A percentile compares a stretch with the other conserved stretches of the same genome.
phyloP scores from a whole-genome alignment of 53 echinoderm and acorn worm genomes.

The Antedon mediterranea region DNA sequence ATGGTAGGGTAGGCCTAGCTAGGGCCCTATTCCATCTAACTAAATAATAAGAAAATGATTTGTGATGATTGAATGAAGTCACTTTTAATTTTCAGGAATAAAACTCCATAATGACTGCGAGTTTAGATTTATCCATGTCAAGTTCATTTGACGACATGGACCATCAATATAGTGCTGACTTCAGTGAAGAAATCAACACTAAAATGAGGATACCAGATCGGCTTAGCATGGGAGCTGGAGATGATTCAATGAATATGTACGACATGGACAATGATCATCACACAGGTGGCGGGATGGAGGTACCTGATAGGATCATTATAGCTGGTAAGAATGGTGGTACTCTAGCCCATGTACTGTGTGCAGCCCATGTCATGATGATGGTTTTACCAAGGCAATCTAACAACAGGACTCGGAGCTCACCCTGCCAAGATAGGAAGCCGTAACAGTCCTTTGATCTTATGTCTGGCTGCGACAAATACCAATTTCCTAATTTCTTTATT shows the following conservation, averaged over 20 bases:
- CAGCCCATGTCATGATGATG: no score
- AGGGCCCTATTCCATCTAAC: no score
- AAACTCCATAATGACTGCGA: neutral
- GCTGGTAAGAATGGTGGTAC: constrained; percentile 74
- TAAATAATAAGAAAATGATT: no score
- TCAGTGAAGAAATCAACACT: constrained; percentile 75
- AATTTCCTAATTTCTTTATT: no score
- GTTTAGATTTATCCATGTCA: neutral
- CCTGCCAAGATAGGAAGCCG: no score
- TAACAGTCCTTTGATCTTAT: no score
- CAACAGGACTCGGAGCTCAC: no score
- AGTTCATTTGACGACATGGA: constrained; percentile 40
- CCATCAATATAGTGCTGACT: constrained; percentile 70
- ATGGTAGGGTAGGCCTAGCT: no score
- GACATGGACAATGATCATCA: constrained; percentile 31
- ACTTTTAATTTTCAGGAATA: neutral
- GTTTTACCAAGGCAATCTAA: no score
- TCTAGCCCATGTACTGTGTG: no score
- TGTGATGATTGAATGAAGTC: no score
- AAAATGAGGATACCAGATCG: constrained; percentile 90
- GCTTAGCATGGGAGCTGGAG: constrained; percentile 63
- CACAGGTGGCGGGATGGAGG: constrained; percentile 71
- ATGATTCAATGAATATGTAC: constrained; percentile 11
- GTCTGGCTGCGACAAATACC: no score
- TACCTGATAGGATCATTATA: constrained; percentile 72